Percentiles rank a stretch among this genome's conserved stretches.
Evolutionary conservation across 2,888 invertebrate species (phyloP).

Genomic region (Noctua comes): DNA sequence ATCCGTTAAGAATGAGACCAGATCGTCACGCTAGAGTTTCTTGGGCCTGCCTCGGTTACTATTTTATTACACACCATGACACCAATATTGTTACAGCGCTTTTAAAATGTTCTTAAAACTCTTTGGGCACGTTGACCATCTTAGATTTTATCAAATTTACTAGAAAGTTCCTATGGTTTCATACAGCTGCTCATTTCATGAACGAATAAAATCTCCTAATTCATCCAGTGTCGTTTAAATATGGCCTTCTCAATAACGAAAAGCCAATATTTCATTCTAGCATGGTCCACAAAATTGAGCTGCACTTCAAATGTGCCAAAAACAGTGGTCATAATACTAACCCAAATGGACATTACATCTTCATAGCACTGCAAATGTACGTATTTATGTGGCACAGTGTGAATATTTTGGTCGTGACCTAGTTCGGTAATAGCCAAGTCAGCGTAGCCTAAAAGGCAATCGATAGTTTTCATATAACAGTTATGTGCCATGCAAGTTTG

Average conservation of each 20-base stretch:
- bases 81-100: not conserved
- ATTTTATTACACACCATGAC: no score
- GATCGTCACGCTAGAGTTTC: no score
- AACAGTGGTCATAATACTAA: slow-evolving; percentile 8
- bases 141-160: not conserved
- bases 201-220: not conserved
- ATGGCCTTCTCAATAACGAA: not conserved
- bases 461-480: slow-evolving; percentile 39
- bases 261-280: not conserved
- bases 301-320: slow-evolving; percentile 10
- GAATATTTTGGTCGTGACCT: slow-evolving; percentile 48
- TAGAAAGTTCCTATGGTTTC: not conserved
- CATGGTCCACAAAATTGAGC: not conserved
- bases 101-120: not conserved
- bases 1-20: no score
- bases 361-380: slow-evolving; percentile 16
- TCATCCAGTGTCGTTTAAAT: not conserved
- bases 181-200: no score
- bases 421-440: slow-evolving; percentile 43
- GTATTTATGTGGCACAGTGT: slow-evolving; percentile 27
- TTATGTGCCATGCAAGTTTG: slow-evolving; percentile 1
- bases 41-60: no score
- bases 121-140: not conserved
- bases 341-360: slow-evolving; percentile 11
- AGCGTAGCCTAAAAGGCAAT: slow-evolving; percentile 34